Conservation (phyloP, 2,113 vertebrate genomes). For the Bombycilla garrulus region DNA sequence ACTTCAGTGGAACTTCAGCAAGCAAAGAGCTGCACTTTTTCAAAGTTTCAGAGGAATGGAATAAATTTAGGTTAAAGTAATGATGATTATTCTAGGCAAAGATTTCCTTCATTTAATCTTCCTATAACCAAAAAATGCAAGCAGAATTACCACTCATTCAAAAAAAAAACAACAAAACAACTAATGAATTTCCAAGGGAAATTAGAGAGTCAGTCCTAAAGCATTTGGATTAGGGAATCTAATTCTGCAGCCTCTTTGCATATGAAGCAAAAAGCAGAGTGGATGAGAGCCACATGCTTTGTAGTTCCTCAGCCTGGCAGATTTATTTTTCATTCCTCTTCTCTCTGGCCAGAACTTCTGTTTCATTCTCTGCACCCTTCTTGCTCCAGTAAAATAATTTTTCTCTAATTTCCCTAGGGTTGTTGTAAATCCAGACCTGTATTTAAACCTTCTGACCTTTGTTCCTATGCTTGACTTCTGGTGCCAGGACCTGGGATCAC, state of each 20-base stretch:
- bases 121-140: slow-evolving; percentile 61
- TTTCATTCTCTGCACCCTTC: neutral
- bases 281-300: slow-evolving; percentile 15
- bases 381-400: neutral
- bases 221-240: slow-evolving; percentile 55
- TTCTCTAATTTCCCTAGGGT: neutral
- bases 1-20: slow-evolving; percentile 60
- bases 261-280: neutral
- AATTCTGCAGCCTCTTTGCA: slow-evolving; percentile 42
- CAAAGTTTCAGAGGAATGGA: slow-evolving; percentile 48
- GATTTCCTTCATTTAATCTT: slow-evolving; percentile 69
- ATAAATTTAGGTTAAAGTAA: slow-evolving; percentile 65
- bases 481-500: neutral
- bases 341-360: neutral
- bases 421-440: neutral
- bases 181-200: slow-evolving; percentile 69
- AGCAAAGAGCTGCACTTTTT: slow-evolving; percentile 50
- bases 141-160: slow-evolving; percentile 53
- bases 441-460: neutral
- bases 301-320: neutral
- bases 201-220: slow-evolving; percentile 59
- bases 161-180: neutral
- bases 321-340: neutral
- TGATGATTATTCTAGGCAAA: slow-evolving; percentile 58
- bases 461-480: neutral